A percentile compares a stretch with the other conserved stretches of the same genome.
Evolutionary conservation across 1,140 invertebrate species (phyloP).

Genomic region (Trichonephila inaurata): DNA sequence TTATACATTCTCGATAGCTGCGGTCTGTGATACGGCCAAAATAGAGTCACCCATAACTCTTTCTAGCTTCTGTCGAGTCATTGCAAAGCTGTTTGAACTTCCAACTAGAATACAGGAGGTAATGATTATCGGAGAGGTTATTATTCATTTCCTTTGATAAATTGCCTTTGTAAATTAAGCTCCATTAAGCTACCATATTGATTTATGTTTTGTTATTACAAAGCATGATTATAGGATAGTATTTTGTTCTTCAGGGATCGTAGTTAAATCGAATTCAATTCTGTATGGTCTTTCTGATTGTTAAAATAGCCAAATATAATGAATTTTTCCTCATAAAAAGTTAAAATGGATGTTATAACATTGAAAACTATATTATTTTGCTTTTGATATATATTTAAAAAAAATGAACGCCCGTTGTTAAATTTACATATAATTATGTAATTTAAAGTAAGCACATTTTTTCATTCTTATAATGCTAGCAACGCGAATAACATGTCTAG

Average conservation of each 20-base stretch:
- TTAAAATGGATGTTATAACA: no score
- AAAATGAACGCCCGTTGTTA: no score
- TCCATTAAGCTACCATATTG: constrained; percentile 33
- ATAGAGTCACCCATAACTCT: constrained; percentile 19
- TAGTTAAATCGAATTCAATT: constrained; percentile 8
- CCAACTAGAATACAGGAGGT: not conserved
- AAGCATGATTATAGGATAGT: not conserved
- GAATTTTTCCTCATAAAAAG: no score
- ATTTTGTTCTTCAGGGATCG: not conserved
- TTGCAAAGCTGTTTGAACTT: constrained; percentile 28
- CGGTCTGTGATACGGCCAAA: not conserved
- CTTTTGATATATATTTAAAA: no score
- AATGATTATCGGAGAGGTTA: constrained; percentile 34
- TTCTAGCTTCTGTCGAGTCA: constrained; percentile 18
- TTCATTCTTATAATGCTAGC: no score
- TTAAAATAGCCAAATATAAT: no score
- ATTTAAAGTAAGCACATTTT: no score
- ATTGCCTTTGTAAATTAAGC: constrained; percentile 36
- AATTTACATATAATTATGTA: no score
- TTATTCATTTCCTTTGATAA: constrained; percentile 47
- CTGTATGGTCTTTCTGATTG: not conserved
- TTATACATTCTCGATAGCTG: constrained; percentile 47
- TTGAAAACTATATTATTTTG: no score
- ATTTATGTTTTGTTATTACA: constrained; percentile 36
- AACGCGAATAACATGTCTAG: no score